phyloP scores from a whole-genome alignment of 2,888 invertebrate species.

The Trissoscelio sp. region DNA sequence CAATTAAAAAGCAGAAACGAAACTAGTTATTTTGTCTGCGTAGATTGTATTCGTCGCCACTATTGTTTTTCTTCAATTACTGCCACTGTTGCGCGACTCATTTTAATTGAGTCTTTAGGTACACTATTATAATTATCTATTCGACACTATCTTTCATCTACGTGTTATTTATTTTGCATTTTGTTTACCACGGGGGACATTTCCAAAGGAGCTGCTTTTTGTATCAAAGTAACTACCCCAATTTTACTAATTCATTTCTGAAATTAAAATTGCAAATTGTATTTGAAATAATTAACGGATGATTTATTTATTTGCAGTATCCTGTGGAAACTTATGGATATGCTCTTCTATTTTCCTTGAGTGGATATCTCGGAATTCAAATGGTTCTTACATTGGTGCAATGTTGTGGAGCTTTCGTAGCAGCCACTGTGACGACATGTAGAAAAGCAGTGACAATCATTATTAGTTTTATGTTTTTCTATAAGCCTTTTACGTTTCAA shows the following conservation, averaged over 20 bases:
- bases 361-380: constrained; percentile 97
- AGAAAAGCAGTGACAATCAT: constrained; percentile 96
- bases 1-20: background rate
- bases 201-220: constrained; percentile 90
- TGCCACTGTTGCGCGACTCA: constrained; percentile 27
- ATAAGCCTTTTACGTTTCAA: constrained; percentile 96
- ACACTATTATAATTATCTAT: background rate
- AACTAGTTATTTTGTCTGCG: constrained; percentile 20
- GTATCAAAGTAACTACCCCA: constrained; percentile 87
- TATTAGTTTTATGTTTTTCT: constrained; percentile 96
- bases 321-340: constrained; percentile 92
- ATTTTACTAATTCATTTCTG: background rate
- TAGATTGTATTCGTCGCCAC: constrained; percentile 7
- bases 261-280: no score
- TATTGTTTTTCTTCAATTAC: constrained; percentile 42
- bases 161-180: constrained; percentile 80
- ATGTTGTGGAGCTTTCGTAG: constrained; percentile 94
- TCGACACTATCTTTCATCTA: constrained; percentile 18
- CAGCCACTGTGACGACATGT: constrained; percentile 96
- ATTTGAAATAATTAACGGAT: no score
- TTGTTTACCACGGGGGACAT: constrained; percentile 90
- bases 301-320: constrained; percentile 85
- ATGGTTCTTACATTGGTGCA: constrained; percentile 95
- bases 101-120: background rate
- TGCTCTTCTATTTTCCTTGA: constrained; percentile 92